Base-by-base conservation (phyloP, 2,888 invertebrate genomes). In the Volucella inflata region DNA sequence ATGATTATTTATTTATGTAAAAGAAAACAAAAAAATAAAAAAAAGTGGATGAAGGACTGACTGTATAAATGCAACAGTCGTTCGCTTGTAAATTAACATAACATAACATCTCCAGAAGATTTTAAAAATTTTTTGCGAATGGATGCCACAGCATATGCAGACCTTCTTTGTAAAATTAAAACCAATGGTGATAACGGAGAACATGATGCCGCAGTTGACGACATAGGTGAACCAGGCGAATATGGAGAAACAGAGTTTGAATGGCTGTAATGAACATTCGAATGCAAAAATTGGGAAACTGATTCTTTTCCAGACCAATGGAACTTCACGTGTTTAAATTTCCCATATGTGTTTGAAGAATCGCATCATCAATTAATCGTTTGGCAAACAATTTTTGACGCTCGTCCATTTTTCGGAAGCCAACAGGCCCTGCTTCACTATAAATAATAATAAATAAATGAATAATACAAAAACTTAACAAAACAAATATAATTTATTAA, bases 191-290 rank as follows among this genome's bases (percentile, higher is more conserved):
- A 65, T 51, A 40, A 12, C 16, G 51, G n/a, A 51, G 42, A 53
- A 64, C 48, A 12, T 48, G 36, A 16, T 50, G 14, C 14, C 14
- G 50, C 4, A 51, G 38, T 53, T 67, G 42, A 42, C 21, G 53
- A 8, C 50, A 64, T 64, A 16, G 14, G 50, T 50, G 50, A 50
- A 50, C 16, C 14, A 50, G 14, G 16, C 16, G 50, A 50, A 50
- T 50, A 50, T 40, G 51, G 65, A n/a, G 55, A 68, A 68, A 44
- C 14, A 36, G 68, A 68, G 68, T 68, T 68, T 44, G 68, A 68
- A 68, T 46, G 44, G 55, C 16, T 68, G 30, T 68, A 53, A 36
- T 68, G 51, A 12, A 65, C 40, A 51, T 42, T 42, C n/a, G 65
- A 42, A 65, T 67, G 42, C 0, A 67, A 51, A n/a, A 51, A 67